A percentile compares a stretch with the other conserved stretches of the same genome.
Conservation (phyloP, 1,140 invertebrate species). For the Caenorhabditis tropicalis region DNA sequence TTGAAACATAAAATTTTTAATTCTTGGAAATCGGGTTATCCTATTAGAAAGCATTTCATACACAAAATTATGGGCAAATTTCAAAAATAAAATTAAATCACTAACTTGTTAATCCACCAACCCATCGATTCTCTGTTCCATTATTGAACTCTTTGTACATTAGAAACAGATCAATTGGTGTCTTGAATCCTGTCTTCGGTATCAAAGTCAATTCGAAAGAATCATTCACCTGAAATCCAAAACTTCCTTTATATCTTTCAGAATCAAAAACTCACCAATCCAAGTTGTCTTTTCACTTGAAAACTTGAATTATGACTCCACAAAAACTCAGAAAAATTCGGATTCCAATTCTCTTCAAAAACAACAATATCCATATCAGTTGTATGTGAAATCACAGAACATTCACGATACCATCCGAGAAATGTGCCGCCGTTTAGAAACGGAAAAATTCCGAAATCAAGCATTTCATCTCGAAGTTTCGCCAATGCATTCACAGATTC, state of each 20-base stretch:
- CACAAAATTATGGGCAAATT: no score
- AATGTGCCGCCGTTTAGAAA: constrained; percentile 37
- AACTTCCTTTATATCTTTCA: neutral
- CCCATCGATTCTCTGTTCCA: constrained; percentile 9
- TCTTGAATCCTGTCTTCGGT: neutral
- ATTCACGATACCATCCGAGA: constrained; percentile 22
- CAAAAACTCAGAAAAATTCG: neutral
- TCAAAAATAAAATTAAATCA: no score
- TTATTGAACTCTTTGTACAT: constrained; percentile 31
- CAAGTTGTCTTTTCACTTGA: neutral
- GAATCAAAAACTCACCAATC: neutral
- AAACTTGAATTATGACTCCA: neutral
- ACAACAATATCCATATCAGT: constrained; percentile 17
- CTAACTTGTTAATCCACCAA: neutral
- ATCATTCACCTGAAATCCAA: neutral
- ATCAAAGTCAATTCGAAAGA: neutral
- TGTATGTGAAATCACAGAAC: constrained; percentile 24
- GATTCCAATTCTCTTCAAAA: constrained; percentile 10
- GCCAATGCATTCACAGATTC: neutral
- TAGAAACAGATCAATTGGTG: constrained; percentile 23
- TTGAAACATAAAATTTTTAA: no score
- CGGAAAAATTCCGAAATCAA: neutral
- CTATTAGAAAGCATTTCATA: no score
- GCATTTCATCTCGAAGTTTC: neutral
- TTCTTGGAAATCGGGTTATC: no score